Base-by-base conservation (phyloP, 2,888 invertebrate species). In the Stomorhina lunata region DNA sequence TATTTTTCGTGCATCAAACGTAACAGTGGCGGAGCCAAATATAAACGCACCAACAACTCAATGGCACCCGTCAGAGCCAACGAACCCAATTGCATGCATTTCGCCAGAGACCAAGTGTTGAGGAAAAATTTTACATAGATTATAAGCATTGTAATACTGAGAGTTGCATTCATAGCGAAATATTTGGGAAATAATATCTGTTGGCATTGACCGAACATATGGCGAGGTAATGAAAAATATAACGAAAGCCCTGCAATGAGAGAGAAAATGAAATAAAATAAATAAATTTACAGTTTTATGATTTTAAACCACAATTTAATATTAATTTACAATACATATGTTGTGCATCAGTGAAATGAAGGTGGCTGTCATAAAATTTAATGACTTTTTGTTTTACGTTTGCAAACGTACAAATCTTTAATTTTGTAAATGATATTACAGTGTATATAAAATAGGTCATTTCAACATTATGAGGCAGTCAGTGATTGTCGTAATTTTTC, bases 141-240 rank as follows among this genome's bases (percentile, higher is more conserved):
- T 29, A 95, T 91, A 25, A 96, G 92, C 0, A 95, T 96, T 45
- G 94, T 92, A 53, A 96, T 93, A 88, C 96, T 96, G 80, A 96
- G 92, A 83, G 93, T 89, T 12, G 95, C 93, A 89, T 96, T 97
- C 87, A 96, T 92, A 15, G 95, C 93, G 91, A 96, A 97, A 92
- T 97, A 97, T 87, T 95, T 94, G 1, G 97, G 97, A 90, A 97
- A 97, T 77, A 97, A 92, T 45, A 96, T 94, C 83, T 95, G 94
- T 90, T 98, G 97, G 15, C 97, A 96, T 86, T 95, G 94, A 0
- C 97, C 97, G 91, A 98, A 97, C 84, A 95, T 95, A 87, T 97
- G 96, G 17, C 97, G 94, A 0, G 97, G 96, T 84, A 97, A 92
- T 6, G 94, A 94, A 92, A 97, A 97, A 92, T 96, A 97, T 71